phyloP scores from a whole-genome alignment of 2,888 invertebrate species.

The Yponomeuta cagnagella region DNA sequence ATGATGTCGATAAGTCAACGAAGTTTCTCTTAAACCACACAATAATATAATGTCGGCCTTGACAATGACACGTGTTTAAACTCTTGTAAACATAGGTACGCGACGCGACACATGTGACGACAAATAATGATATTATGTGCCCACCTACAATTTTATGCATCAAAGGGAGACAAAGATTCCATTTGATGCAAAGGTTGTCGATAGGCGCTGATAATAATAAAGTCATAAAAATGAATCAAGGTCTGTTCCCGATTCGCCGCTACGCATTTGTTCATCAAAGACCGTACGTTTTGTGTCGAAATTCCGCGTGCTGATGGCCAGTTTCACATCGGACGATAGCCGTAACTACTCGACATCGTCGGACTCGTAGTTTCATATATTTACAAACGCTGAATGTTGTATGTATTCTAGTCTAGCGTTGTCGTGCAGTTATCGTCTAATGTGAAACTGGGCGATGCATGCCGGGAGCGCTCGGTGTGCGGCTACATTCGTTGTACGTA shows the following conservation, averaged over 20 bases:
- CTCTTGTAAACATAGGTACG: not conserved
- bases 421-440: too few species aligned
- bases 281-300: constrained; percentile 32
- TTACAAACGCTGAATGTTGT: too few species aligned
- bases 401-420: too few species aligned
- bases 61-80: constrained; percentile 18
- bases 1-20: too few species aligned
- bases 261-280: not conserved
- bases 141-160: not conserved
- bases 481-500: constrained; percentile 22
- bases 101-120: not conserved
- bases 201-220: not conserved
- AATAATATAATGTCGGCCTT: constrained; percentile 15
- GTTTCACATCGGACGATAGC: too few species aligned
- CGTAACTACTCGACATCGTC: too few species aligned
- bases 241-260: not conserved
- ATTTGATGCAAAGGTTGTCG: constrained; percentile 2
- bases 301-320: constrained; percentile 32
- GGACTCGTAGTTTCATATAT: too few species aligned
- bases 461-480: constrained; percentile 24
- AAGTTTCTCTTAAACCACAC: not conserved
- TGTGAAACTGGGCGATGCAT: too few species aligned
- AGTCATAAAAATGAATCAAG: not conserved
- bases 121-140: not conserved
- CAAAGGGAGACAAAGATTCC: not conserved